Conservation (phyloP, 2,888 invertebrate genomes). For the Phoenoteleia sp. region DNA sequence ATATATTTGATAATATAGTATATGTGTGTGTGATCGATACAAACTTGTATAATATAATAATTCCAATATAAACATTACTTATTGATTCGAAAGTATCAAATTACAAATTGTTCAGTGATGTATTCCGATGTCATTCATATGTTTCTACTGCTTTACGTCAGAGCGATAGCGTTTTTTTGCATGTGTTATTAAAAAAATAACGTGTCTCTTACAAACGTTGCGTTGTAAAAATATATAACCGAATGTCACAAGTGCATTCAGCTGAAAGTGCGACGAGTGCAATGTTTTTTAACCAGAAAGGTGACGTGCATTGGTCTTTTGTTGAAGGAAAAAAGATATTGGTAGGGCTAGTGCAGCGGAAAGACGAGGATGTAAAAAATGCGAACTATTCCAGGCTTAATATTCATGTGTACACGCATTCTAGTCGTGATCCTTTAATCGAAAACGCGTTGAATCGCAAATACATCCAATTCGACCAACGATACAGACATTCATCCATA, state of each 20-base stretch:
- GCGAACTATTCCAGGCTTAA: constrained; percentile 22
- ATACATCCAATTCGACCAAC: constrained; percentile 47
- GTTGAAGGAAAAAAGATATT: neutral
- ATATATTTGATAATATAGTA: too few species aligned
- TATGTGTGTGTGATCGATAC: too few species aligned
- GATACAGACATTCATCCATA: constrained; percentile 34
- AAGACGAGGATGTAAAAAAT: constrained; percentile 29
- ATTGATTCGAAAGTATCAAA: neutral
- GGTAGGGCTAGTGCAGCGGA: neutral
- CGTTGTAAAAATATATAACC: constrained; percentile 28
- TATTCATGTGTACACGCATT: constrained; percentile 46
- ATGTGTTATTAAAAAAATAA: too few species aligned
- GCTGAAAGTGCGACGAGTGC: constrained; percentile 4
- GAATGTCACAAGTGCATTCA: constrained; percentile 38
- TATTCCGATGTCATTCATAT: too few species aligned
- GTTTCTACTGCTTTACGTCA: too few species aligned
- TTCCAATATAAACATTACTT: too few species aligned
- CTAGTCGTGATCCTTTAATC: constrained; percentile 52
- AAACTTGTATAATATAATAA: too few species aligned
- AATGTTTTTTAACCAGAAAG: constrained; percentile 37
- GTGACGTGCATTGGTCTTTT: constrained; percentile 9
- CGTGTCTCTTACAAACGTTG: too few species aligned
- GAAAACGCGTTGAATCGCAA: constrained; percentile 51
- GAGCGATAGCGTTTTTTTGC: too few species aligned
- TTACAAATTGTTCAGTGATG: neutral